Conservation (phyloP, 2,113 vertebrate species). For the Oophaga pumilio region DNA sequence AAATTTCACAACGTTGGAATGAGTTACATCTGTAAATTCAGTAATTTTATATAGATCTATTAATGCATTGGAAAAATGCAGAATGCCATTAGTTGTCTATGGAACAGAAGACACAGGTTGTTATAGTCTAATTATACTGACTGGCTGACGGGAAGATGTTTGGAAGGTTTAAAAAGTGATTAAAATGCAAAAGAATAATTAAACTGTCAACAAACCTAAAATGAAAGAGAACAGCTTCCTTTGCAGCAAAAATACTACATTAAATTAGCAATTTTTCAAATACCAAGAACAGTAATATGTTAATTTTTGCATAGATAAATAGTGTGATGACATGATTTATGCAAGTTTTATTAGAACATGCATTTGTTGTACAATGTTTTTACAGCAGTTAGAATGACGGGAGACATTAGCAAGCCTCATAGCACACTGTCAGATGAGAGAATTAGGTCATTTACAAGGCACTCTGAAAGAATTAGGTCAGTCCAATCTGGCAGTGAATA, state of each 20-base stretch:
- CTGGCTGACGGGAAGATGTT: no score
- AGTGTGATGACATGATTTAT: constrained; percentile 46
- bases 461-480: constrained; percentile 58
- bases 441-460: constrained; percentile 59
- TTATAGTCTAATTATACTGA: not conserved
- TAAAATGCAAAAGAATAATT: not conserved
- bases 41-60: no score
- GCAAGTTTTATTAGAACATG: constrained; percentile 41
- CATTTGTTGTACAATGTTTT: constrained; percentile 50
- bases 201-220: not conserved
- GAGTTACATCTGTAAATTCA: no score
- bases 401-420: constrained; percentile 52
- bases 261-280: constrained; percentile 42
- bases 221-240: not conserved
- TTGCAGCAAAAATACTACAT: not conserved
- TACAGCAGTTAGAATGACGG: constrained; percentile 45
- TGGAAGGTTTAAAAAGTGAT: not conserved
- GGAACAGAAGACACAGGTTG: not conserved
- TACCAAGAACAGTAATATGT: constrained; percentile 8
- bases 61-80: not conserved
- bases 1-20: no score
- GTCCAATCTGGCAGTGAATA: constrained; percentile 51
- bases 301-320: constrained; percentile 37
- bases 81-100: not conserved
- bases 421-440: constrained; percentile 55